Percentiles rank a stretch among this genome's conserved stretches.
Evolutionary conservation across 2,113 vertebrate species (phyloP).

Genomic region (Neodon shergylaensis): DNA sequence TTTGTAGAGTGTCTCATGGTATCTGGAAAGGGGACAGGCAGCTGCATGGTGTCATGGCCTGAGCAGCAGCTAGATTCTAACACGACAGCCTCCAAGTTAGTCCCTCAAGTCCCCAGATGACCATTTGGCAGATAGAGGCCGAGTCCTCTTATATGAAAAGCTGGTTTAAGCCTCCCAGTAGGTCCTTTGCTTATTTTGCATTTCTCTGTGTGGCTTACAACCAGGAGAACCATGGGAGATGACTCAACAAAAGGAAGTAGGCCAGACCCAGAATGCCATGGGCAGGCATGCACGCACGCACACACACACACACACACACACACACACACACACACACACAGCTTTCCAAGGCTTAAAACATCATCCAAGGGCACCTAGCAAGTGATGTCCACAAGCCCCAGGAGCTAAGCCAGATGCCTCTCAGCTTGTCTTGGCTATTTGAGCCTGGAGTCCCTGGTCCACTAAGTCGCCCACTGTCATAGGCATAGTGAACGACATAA

Average conservation of each 20-base stretch:
- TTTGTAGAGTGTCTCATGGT: not conserved
- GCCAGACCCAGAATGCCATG: not conserved
- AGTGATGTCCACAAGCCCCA: no score
- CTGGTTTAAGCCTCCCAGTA: not conserved
- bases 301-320: no score
- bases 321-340: no score
- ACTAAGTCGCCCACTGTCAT: no score
- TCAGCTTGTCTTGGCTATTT: not conserved
- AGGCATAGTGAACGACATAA: no score
- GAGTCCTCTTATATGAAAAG: not conserved
- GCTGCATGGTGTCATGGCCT: no score
- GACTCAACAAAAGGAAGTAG: not conserved
- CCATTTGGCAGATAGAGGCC: not conserved
- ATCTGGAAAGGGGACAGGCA: not conserved
- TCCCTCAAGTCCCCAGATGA: not conserved
- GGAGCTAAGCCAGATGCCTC: no score
- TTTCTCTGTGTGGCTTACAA: not conserved
- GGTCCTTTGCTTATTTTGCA: not conserved
- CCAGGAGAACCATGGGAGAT: not conserved
- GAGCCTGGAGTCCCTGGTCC: not conserved
- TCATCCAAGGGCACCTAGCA: no score
- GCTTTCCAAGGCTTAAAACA: no score
- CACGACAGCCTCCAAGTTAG: no score
- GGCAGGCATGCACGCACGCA: not conserved
- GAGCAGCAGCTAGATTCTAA: not conserved